phyloP scores from a whole-genome alignment of 2,888 invertebrate genomes.

The Aethes cnicana region DNA sequence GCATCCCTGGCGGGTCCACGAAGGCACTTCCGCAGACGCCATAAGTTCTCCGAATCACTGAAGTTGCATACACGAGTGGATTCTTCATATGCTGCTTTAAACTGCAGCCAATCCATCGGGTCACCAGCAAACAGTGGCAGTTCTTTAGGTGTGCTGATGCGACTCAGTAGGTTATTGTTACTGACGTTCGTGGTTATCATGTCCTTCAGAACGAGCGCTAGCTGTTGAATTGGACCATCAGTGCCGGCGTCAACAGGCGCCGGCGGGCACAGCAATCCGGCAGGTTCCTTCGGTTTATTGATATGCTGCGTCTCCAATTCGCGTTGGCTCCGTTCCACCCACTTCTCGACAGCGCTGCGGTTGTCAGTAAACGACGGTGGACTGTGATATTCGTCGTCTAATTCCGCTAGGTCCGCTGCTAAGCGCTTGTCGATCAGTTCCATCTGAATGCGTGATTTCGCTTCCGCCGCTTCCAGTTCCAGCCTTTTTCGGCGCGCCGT shows the following conservation, averaged over 20 bases:
- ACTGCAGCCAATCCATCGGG: neutral
- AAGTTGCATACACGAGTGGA: neutral
- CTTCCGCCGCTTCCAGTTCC: slow-evolving; percentile 18
- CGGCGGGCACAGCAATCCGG: slow-evolving; percentile 14
- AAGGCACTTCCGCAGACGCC: neutral
- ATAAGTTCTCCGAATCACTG: neutral
- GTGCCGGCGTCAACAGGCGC: slow-evolving; percentile 9
- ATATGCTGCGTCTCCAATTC: slow-evolving; percentile 8
- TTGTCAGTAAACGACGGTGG: slow-evolving; percentile 1
- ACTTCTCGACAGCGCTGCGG: slow-evolving; percentile 17
- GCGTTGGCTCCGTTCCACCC: slow-evolving; percentile 17
- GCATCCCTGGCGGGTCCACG: neutral
- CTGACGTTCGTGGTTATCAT: slow-evolving; percentile 8
- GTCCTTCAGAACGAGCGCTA: slow-evolving; percentile 19
- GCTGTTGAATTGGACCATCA: slow-evolving; percentile 21
- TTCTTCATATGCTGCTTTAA: neutral
- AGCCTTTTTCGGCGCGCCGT: slow-evolving; percentile 6
- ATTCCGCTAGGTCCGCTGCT: slow-evolving; percentile 16
- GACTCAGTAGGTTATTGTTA: neutral
- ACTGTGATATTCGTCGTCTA: slow-evolving; percentile 27
- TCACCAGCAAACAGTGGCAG: slow-evolving; percentile 4
- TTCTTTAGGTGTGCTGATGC: slow-evolving; percentile 8
- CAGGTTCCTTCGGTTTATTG: neutral
- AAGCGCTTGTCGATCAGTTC: slow-evolving; percentile 24
- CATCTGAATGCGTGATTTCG: slow-evolving; percentile 27